phyloP scores from a whole-genome alignment of 2,113 vertebrate species.

The Chlamydotis undulata region DNA sequence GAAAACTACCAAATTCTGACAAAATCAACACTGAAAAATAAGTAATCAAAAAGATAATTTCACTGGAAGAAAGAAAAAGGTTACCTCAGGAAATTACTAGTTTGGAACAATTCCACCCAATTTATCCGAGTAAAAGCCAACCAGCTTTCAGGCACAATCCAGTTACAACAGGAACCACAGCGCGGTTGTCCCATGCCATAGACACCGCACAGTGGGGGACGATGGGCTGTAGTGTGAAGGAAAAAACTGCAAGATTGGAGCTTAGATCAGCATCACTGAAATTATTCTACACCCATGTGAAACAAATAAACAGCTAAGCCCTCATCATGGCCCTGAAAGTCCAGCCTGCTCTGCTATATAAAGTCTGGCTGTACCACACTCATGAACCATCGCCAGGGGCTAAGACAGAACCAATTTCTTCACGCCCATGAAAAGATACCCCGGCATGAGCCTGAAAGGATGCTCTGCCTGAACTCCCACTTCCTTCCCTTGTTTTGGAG shows the following conservation, averaged over 20 bases:
- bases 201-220: background rate
- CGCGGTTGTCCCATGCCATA: background rate
- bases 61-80: background rate
- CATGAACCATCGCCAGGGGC: background rate
- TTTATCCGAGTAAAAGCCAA: background rate
- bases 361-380: background rate
- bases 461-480: background rate
- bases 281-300: background rate
- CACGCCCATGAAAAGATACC: fast-evolving
- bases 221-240: background rate
- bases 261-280: background rate
- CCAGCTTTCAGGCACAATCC: background rate
- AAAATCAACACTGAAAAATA: background rate
- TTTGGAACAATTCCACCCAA: background rate
- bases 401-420: background rate
- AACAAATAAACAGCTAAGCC: background rate
- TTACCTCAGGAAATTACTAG: background rate
- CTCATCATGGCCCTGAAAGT: background rate
- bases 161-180: background rate
- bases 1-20: background rate
- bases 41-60: background rate
- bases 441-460: background rate
- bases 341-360: background rate
- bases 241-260: background rate
- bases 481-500: fast-evolving